These are phyloP conservation scores for Trichonephila clavipes DNA, from an alignment of 1,140 invertebrate genomes.

Conservation along the genomic window DNA sequence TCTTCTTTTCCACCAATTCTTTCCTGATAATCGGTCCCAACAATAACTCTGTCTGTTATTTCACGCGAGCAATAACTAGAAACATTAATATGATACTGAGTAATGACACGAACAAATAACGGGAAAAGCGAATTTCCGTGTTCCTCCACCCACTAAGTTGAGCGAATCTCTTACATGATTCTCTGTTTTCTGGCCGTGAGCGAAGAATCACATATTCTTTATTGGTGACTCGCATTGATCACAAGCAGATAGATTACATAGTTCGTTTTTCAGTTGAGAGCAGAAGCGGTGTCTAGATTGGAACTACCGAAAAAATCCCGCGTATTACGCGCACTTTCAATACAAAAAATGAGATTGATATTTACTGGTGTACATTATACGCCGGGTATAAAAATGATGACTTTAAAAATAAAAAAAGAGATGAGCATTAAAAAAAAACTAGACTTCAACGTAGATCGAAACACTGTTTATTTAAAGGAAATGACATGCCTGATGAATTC, in stretches of 20 bases:
- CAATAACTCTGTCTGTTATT: constrained; percentile 55
- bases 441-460: too few species aligned
- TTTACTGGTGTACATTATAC: too few species aligned
- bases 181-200: not conserved
- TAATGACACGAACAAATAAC: constrained; percentile 59
- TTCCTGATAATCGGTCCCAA: constrained; percentile 48
- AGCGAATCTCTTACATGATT: constrained; percentile 4
- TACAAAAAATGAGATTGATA: too few species aligned
- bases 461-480: too few species aligned
- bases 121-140: constrained; percentile 71
- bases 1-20: constrained; percentile 20
- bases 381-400: too few species aligned
- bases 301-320: too few species aligned
- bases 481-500: too few species aligned
- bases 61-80: constrained; percentile 49
- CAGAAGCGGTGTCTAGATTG: too few species aligned
- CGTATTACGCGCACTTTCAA: too few species aligned
- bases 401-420: too few species aligned
- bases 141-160: constrained; percentile 39
- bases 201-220: not conserved
- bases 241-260: not conserved
- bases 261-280: too few species aligned
- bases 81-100: constrained; percentile 62
- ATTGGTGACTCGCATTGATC: not conserved
- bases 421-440: too few species aligned